Evolutionary conservation across 2,888 invertebrate species (phyloP), one percentile per base, ranked within the genome.

Genomic region (Ctenicera cuprea): DNA sequence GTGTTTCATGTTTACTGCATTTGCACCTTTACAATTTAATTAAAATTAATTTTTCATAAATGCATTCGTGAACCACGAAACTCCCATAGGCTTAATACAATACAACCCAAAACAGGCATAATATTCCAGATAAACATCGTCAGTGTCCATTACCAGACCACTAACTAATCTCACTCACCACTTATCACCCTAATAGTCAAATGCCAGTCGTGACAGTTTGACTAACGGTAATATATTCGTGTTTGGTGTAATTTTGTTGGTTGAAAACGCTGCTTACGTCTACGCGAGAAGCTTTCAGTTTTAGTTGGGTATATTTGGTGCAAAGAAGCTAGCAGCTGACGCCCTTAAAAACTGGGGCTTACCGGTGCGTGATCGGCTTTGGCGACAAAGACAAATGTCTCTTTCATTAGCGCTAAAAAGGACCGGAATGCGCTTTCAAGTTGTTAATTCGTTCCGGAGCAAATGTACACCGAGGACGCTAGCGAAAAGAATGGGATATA

Each of bases 351-450:
- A 64, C 45, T 22, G 12, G 61, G 43, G 22, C 61, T 61, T 59
- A 59, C 43, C n/a, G 62, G 43, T 43, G 59, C 59, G 59, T 59
- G 59, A 38, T 59, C 50, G 38, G 59, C 37, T 59, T 61, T 41
- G 43, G 26, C 41, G 61, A 61, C 61, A 43, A 61, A 64, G 63
- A 64, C 63, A 48, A 64, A 64, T 64, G 63, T 37, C 48, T 45
- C 48, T 64, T 64, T 64, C 63, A 64, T 64, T 64, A 48, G 41
- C 63, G 48, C 48, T 48, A 48, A 64, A 48, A 61, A 59, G 38
- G 59, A 7, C 18, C 59, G 38, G 59, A 38, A 59, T 59, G 38
- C 59, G 59, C 59, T 59, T 38, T 59, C 38, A 59, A 59, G 59
- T 59, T 59, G 59, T 38, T 59, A 59, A 59, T 59, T 59, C 38